These are phyloP conservation scores for Otus scops DNA, from an alignment of 2,797 vertebrate genomes.

Conservation along the genomic window DNA sequence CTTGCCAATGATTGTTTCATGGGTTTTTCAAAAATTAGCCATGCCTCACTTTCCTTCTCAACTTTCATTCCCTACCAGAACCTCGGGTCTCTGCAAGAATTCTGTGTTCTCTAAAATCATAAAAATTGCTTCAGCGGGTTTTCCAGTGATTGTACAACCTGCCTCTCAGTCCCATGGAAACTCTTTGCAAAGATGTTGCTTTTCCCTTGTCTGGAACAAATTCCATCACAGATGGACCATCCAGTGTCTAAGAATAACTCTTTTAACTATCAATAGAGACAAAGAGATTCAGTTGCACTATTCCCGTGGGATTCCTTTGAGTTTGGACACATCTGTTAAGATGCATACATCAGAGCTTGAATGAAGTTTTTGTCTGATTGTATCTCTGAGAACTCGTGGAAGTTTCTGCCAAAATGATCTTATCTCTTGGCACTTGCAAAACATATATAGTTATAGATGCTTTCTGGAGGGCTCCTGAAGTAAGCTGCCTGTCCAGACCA, in stretches of 20 bases:
- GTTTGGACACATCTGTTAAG: conserved; percentile 79
- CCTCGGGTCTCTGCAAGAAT: background rate
- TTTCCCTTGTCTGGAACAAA: conserved; percentile 74
- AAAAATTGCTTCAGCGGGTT: conserved; percentile 9
- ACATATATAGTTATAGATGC: conserved; percentile 51
- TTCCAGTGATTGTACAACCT: conserved; percentile 63
- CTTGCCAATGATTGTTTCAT: background rate
- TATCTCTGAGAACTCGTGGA: conserved; percentile 71
- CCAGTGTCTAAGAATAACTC: conserved; percentile 78
- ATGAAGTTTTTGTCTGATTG: conserved; percentile 76
- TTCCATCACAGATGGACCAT: conserved; percentile 75
- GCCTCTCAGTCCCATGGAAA: conserved; percentile 65
- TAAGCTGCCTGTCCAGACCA: background rate
- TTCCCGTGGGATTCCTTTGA: conserved; percentile 75
- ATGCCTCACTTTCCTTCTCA: background rate
- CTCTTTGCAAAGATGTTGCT: conserved; percentile 63
- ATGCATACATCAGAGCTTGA: conserved; percentile 73
- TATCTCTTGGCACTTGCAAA: conserved; percentile 69
- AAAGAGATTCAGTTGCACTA: conserved; percentile 75
- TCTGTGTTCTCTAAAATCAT: background rate
- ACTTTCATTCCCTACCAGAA: background rate
- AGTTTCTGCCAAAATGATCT: conserved; percentile 71
- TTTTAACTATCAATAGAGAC: conserved; percentile 75
- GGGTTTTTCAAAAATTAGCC: background rate
- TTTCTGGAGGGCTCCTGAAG: conserved; percentile 58